These are phyloP conservation scores for Rugalucina vietnamica DNA, from an alignment of 2,888 invertebrate genomes.

Conservation along the genomic window DNA sequence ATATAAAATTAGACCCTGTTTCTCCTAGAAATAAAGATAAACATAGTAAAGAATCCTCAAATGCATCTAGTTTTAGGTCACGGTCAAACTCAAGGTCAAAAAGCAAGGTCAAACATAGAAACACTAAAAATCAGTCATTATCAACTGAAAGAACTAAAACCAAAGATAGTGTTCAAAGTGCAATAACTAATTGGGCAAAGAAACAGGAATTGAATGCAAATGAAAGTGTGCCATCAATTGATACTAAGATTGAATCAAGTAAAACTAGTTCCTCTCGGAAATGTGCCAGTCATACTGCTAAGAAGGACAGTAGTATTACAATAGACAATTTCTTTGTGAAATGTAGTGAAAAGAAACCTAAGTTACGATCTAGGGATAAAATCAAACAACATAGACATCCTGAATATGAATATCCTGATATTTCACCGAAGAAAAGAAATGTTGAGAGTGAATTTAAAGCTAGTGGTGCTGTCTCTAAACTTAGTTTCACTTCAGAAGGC, in stretches of 20 bases:
- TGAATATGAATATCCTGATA: constrained; percentile 2
- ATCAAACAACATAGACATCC: background rate
- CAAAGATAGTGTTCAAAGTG: background rate
- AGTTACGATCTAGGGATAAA: background rate
- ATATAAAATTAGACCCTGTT: background rate
- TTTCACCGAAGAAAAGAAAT: constrained; percentile 1
- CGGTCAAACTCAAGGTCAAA: background rate
- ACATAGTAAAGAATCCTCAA: background rate
- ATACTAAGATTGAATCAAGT: background rate
- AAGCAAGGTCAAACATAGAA: background rate
- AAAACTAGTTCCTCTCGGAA: background rate
- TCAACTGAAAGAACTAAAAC: background rate
- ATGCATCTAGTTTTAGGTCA: background rate
- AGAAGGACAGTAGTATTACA: background rate
- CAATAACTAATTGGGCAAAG: background rate
- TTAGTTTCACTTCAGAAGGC: constrained; percentile 1
- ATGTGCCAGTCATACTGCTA: background rate
- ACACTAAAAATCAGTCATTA: background rate
- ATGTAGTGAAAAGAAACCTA: background rate
- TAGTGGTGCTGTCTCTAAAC: background rate
- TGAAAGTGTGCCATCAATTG: no score
- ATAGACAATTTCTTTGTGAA: background rate
- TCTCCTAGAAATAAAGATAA: background rate
- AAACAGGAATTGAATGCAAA: background rate
- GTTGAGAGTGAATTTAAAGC: background rate